Conservation (phyloP, 2,797 vertebrate species). For the Prunella strophiata region DNA sequence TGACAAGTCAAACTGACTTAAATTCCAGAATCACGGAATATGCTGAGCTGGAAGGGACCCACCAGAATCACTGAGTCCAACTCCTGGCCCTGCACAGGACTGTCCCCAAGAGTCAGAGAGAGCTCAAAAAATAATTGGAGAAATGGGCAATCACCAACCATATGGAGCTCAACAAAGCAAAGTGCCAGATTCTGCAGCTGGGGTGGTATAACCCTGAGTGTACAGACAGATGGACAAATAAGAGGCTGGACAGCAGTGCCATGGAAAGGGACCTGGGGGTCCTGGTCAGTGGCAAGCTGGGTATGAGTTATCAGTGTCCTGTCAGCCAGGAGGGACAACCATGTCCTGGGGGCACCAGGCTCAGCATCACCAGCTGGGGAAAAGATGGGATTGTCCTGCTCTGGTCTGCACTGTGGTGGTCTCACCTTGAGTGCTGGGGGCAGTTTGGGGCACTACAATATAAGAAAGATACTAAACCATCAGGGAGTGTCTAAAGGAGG, state of each 20-base stretch:
- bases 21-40: not conserved
- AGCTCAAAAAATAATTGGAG: not conserved
- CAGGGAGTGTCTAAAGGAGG: not conserved
- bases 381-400: not conserved
- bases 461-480: not conserved
- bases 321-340: not conserved
- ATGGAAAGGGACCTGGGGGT: not conserved
- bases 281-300: not conserved
- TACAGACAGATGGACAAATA: not conserved
- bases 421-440: fast-evolving
- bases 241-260: not conserved
- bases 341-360: not conserved
- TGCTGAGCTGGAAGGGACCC: not conserved
- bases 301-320: not conserved
- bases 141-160: too few relatives aligned
- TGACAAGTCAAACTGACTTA: not conserved
- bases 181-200: not conserved
- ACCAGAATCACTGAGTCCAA: not conserved
- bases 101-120: not conserved
- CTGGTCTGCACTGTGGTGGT: not conserved
- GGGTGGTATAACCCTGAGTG: not conserved
- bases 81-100: not conserved
- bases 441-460: not conserved
- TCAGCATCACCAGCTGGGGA: not conserved
- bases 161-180: not conserved